Percentiles rank a stretch among this genome's conserved stretches.
Conservation (phyloP, 37 sponge, comb jelly and placozoan species). For the Eunapius fragilis region DNA sequence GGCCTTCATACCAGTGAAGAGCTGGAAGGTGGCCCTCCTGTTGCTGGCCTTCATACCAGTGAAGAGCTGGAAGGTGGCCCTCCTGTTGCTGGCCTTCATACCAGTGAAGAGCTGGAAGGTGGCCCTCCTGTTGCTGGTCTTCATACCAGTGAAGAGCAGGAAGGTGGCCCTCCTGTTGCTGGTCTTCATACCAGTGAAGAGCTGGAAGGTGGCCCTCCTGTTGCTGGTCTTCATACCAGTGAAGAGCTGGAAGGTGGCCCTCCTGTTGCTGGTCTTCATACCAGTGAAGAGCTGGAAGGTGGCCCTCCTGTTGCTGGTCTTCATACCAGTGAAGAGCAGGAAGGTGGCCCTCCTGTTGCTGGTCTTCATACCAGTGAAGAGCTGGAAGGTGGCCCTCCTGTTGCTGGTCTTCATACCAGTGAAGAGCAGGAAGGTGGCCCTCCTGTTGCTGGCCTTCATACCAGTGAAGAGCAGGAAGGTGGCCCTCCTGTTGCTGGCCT, state of each 20-base stretch:
- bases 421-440: constrained; percentile 55
- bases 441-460: constrained; percentile 60
- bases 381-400: constrained; percentile 62
- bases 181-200: constrained; percentile 48
- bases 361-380: constrained; percentile 48
- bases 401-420: constrained; percentile 59
- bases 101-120: constrained; percentile 58
- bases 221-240: constrained; percentile 59
- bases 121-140: constrained; percentile 61
- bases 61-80: constrained; percentile 56
- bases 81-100: constrained; percentile 60
- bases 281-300: constrained; percentile 58
- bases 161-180: constrained; percentile 68
- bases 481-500: constrained; percentile 59
- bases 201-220: constrained; percentile 62
- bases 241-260: constrained; percentile 56
- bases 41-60: constrained; percentile 57
- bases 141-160: constrained; percentile 54
- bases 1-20: constrained; percentile 46
- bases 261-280: constrained; percentile 62
- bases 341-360: constrained; percentile 68
- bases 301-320: constrained; percentile 61
- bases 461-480: constrained; percentile 56
- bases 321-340: constrained; percentile 54
- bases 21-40: constrained; percentile 62